A percentile compares a stretch with the other conserved stretches of the same genome.
These are phyloP conservation scores for Spheniscus humboldti DNA, from an alignment of 2,797 vertebrate species.

Conservation along the genomic window DNA sequence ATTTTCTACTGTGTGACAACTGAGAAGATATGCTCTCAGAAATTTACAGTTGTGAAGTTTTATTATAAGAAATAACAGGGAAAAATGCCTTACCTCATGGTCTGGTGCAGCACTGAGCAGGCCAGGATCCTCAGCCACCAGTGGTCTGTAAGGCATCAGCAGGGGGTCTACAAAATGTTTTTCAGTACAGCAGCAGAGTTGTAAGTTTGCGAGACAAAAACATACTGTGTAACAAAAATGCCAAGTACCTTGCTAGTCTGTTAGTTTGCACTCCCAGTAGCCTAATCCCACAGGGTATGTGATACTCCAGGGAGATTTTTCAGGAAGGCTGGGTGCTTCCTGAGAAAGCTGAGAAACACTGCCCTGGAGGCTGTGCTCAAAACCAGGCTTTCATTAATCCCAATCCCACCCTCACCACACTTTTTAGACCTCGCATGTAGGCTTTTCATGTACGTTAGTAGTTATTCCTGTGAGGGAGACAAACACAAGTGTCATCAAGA, in stretches of 20 bases:
- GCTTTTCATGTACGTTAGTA: neutral
- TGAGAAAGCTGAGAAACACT: neutral
- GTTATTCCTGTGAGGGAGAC: neutral
- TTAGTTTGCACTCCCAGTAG: neutral
- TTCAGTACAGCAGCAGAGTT: neutral
- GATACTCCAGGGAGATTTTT: neutral
- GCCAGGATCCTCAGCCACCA: neutral
- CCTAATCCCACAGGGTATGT: neutral
- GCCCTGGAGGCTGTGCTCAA: neutral
- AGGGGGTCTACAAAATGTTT: neutral
- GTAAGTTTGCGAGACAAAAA: neutral
- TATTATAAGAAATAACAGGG: neutral
- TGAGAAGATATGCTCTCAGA: neutral
- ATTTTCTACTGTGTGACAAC: neutral
- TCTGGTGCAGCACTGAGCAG: neutral
- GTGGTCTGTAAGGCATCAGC: neutral
- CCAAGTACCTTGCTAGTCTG: neutral
- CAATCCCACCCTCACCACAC: neutral
- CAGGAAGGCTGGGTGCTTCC: neutral
- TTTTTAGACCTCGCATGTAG: neutral
- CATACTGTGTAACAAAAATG: neutral
- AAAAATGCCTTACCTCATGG: neutral
- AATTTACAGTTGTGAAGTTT: neutral
- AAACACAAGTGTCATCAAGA: neutral
- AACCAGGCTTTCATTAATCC: neutral